Percentiles rank a stretch among this genome's conserved stretches.
Conservation (phyloP, 2,888 invertebrate species). For the Cheilosia variabilis region DNA sequence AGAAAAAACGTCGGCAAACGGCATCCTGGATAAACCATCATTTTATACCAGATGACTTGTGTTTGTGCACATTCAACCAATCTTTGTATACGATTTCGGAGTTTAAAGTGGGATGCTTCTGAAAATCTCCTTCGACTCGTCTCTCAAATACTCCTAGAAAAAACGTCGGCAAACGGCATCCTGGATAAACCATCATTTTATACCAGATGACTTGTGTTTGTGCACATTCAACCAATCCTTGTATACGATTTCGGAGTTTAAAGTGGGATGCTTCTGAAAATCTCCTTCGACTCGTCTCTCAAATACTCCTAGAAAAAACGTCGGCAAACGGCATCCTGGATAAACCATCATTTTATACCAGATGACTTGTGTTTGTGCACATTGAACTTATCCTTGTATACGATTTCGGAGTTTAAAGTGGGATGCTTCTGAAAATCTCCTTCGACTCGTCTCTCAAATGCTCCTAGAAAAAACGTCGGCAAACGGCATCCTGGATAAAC, state of each 20-base stretch:
- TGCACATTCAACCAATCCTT: not conserved
- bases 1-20: slow-evolving; percentile 5
- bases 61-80: slow-evolving; percentile 3
- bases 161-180: not conserved
- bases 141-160: slow-evolving; percentile 10
- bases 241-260: not conserved
- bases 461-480: not conserved
- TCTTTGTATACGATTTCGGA: not conserved
- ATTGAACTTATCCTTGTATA: not conserved
- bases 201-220: slow-evolving; percentile 10
- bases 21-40: slow-evolving; percentile 13
- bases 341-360: slow-evolving; percentile 10
- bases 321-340: slow-evolving; percentile 3
- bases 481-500: slow-evolving; percentile 11
- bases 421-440: not conserved
- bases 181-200: slow-evolving; percentile 9
- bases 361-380: slow-evolving; percentile 5
- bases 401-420: not conserved
- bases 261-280: slow-evolving; percentile 19
- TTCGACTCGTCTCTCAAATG: not conserved
- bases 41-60: slow-evolving; percentile 29
- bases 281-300: not conserved
- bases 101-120: slow-evolving; percentile 5
- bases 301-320: not conserved
- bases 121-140: not conserved